phyloP scores from a whole-genome alignment of 2,113 vertebrate genomes.

The Periophthalmodon schlosseri region DNA sequence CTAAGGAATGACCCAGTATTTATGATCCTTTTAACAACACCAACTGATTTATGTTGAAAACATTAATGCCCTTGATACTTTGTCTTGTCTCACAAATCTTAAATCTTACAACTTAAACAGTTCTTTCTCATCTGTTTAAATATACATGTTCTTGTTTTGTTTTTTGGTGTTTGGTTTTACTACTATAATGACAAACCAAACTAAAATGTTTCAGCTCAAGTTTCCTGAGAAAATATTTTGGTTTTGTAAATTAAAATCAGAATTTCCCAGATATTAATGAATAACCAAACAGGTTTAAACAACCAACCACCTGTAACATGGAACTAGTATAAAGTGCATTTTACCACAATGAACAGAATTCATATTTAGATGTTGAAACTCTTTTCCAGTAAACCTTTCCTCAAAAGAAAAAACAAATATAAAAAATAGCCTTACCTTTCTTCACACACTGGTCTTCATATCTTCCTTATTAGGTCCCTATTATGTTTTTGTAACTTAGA shows the following conservation, averaged over 20 bases:
- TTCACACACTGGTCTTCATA: not conserved
- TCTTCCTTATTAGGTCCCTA: not conserved
- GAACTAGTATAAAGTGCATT: not conserved
- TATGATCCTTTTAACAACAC: too few species aligned
- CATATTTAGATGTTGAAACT: not conserved
- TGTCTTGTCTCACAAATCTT: too few species aligned
- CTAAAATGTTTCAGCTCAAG: too few species aligned
- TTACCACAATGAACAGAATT: not conserved
- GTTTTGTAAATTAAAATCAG: not conserved
- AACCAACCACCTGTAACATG: not conserved
- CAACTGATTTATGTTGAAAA: not conserved
- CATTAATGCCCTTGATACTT: not conserved
- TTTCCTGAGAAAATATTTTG: not conserved
- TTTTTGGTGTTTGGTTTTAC: too few species aligned
- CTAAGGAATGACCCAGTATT: not conserved
- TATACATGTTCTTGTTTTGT: too few species aligned
- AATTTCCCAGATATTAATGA: not conserved
- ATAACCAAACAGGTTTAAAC: not conserved
- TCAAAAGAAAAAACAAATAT: too few species aligned
- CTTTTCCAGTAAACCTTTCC: too few species aligned
- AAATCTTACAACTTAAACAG: not conserved
- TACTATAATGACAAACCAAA: too few species aligned
- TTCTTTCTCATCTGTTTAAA: not conserved
- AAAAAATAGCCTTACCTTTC: too few species aligned
- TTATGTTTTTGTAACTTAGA: not conserved